Conservation (phyloP, 1,140 invertebrate genomes). For the Muscidifurax raptorellus region DNA sequence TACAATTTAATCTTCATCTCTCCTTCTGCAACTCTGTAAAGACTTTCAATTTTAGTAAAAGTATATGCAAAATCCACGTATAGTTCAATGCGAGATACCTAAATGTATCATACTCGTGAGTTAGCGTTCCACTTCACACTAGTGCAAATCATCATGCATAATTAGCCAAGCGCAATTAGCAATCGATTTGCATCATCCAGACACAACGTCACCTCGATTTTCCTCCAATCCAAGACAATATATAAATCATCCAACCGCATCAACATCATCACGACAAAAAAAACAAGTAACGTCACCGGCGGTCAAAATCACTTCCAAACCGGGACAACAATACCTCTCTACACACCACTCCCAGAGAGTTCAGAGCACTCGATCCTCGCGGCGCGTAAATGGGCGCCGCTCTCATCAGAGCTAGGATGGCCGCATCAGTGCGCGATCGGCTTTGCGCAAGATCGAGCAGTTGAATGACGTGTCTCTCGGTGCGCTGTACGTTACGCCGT, state of each 20-base stretch:
- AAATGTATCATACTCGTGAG: not conserved
- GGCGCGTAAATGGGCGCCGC: not conserved
- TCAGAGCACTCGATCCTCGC: not conserved
- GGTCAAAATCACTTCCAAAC: not conserved
- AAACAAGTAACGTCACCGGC: not conserved
- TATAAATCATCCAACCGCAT: not conserved
- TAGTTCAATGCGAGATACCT: not conserved
- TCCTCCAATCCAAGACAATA: not conserved
- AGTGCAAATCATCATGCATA: not conserved
- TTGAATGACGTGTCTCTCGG: constrained; percentile 61
- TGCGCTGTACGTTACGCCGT: not conserved
- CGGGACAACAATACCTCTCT: not conserved
- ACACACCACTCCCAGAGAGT: not conserved
- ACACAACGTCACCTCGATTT: not conserved
- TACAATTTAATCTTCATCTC: too few species aligned
- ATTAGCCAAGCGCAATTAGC: not conserved
- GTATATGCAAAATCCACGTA: too few species aligned
- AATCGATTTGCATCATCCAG: not conserved
- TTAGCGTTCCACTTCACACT: not conserved
- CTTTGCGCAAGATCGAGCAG: constrained; percentile 53
- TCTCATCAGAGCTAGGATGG: not conserved
- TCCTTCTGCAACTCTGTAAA: too few species aligned
- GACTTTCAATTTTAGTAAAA: too few species aligned
- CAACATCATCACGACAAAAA: too few species aligned
- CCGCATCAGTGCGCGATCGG: not conserved